Evolutionary conservation across 1,140 invertebrate species (phyloP).

Genomic region (Leptinotarsa defecta): DNA sequence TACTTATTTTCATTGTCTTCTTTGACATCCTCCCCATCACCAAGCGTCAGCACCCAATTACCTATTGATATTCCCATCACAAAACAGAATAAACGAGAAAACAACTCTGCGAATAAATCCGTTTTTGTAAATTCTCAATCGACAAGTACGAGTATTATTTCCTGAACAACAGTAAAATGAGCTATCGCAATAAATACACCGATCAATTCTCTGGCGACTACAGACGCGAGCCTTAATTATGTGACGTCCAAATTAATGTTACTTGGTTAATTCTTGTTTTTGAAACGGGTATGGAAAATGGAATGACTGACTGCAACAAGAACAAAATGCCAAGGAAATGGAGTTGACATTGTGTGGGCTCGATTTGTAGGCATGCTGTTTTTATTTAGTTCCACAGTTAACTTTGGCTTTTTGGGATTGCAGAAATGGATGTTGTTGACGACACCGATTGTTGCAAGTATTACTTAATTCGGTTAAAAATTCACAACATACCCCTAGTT

Average conservation of each 20-base stretch:
- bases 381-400: neutral
- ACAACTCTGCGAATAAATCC: neutral
- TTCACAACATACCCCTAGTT: too few species aligned
- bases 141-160: neutral
- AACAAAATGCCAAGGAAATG: slow-evolving; percentile 1
- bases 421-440: too few species aligned
- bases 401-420: neutral
- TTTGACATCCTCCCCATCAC: too few species aligned
- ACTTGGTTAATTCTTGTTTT: neutral
- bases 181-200: neutral
- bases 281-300: neutral
- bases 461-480: too few species aligned
- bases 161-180: neutral
- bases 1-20: too few species aligned
- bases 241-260: slow-evolving; percentile 8
- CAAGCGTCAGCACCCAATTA: too few species aligned
- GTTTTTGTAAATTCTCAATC: neutral
- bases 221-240: slow-evolving; percentile 1
- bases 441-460: too few species aligned
- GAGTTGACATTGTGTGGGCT: neutral
- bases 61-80: too few species aligned
- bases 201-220: neutral
- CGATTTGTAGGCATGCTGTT: neutral
- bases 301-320: neutral
- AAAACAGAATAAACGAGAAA: too few species aligned